phyloP scores from a whole-genome alignment of 2,888 invertebrate species.

The Drosophila subsilvestris region DNA sequence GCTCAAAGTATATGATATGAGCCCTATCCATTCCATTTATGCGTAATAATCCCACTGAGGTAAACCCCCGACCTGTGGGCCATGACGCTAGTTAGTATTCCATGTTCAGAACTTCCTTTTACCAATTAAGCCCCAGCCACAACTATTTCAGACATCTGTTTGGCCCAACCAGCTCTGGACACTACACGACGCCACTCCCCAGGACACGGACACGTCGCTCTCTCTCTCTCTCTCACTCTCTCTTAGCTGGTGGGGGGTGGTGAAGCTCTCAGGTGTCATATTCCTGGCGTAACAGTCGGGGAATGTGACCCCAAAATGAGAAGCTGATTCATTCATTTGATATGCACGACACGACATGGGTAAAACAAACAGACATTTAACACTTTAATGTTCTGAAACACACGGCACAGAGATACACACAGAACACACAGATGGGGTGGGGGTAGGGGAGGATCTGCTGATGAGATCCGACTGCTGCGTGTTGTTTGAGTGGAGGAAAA shows the following conservation, averaged over 20 bases:
- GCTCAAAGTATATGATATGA: neutral
- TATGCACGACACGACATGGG: slow-evolving; percentile 51
- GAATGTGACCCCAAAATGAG: slow-evolving; percentile 40
- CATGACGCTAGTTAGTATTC: slow-evolving; percentile 5
- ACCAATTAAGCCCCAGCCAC: slow-evolving; percentile 7
- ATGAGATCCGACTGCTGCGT: neutral
- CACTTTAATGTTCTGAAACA: slow-evolving; percentile 55
- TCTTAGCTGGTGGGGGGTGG: slow-evolving; percentile 18
- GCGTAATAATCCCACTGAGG: neutral
- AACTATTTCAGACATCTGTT: slow-evolving; percentile 3
- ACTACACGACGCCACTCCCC: neutral
- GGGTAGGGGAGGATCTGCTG: neutral
- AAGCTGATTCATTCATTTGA: slow-evolving; percentile 48
- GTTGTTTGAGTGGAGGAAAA: slow-evolving; percentile 25
- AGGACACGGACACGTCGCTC: neutral
- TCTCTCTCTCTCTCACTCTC: slow-evolving; percentile 7
- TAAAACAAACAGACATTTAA: slow-evolving; percentile 55
- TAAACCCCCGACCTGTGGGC: neutral
- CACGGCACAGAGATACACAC: slow-evolving; percentile 27
- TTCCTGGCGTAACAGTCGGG: slow-evolving; percentile 47
- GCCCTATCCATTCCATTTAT: slow-evolving; percentile 1
- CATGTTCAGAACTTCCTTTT: slow-evolving; percentile 6
- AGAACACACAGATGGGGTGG: neutral
- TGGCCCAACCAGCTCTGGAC: slow-evolving; percentile 11
- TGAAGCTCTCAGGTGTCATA: slow-evolving; percentile 68